Conservation (phyloP, 35 echinoderm and acorn worm genomes). For the Apostichopus japonicus region DNA sequence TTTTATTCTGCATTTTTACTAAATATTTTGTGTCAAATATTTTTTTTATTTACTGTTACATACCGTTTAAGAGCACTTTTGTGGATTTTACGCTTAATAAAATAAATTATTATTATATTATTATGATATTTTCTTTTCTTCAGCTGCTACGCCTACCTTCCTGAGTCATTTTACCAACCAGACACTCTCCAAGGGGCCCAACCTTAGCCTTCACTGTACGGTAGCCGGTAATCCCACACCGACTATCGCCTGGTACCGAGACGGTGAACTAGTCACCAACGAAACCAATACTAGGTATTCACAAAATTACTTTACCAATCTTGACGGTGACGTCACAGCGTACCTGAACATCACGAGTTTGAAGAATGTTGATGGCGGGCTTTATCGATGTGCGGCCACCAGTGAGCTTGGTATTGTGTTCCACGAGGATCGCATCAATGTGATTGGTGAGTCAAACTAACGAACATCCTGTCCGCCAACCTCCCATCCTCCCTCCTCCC, state of each 20-base stretch:
- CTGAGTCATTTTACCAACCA: conserved; percentile 83
- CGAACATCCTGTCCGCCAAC: neutral
- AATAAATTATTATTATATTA: too few species aligned
- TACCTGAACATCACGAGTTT: conserved; percentile 92
- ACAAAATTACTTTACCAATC: conserved; percentile 79
- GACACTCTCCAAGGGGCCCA: conserved; percentile 86
- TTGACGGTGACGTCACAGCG: conserved; percentile 90
- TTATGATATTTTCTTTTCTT: neutral
- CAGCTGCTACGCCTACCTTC: conserved; percentile 88
- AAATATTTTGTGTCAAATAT: too few species aligned
- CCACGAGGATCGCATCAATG: conserved; percentile 85
- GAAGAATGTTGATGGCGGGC: conserved; percentile 84
- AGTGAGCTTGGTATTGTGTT: conserved; percentile 65
- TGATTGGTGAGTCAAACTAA: conserved; percentile 68
- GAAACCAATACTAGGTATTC: conserved; percentile 50
- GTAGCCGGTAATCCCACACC: conserved; percentile 94
- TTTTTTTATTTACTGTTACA: too few species aligned
- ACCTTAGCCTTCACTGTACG: conserved; percentile 77
- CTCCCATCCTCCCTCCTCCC: too few species aligned
- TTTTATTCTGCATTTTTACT: too few species aligned
- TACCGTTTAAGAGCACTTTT: neutral
- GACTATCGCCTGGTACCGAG: conserved; percentile 78
- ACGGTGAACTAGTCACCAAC: conserved; percentile 68
- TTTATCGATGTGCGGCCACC: conserved; percentile 86
- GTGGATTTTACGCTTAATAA: too few species aligned